phyloP scores from a whole-genome alignment of 92 coral and sea anemone genomes.

The Phymanthus crucifer region DNA sequence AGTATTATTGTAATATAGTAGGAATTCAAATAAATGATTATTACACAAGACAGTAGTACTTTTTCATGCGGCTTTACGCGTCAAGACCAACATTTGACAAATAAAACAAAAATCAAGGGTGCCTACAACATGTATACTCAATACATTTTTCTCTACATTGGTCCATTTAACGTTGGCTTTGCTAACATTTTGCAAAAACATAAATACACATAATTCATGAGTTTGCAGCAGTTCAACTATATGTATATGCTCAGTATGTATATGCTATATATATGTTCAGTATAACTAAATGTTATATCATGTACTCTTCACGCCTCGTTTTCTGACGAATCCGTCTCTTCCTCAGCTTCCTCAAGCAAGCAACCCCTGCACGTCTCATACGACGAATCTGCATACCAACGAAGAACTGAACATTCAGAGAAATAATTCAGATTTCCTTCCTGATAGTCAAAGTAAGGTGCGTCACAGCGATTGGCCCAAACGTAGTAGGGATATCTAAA shows the following conservation, averaged over 20 bases:
- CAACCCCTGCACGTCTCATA: background rate
- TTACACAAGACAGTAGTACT: no score
- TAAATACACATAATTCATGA: background rate
- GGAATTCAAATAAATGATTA: no score
- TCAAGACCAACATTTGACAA: no score
- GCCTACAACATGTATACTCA: no score
- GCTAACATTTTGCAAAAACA: background rate
- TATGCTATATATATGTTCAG: no score
- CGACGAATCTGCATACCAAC: slow-evolving; percentile 15
- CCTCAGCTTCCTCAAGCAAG: background rate
- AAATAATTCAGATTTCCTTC: slow-evolving; percentile 30
- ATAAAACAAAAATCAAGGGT: no score
- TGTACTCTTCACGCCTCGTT: background rate
- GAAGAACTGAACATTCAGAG: background rate
- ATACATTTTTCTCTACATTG: no score
- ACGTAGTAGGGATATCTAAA: slow-evolving; percentile 69
- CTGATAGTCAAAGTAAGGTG: slow-evolving; percentile 55
- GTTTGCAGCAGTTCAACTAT: background rate
- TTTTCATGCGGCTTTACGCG: no score
- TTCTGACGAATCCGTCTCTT: background rate
- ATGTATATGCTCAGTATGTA: no score
- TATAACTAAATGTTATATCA: background rate
- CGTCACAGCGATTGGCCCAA: slow-evolving; percentile 89
- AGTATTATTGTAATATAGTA: no score
- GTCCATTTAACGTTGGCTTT: no score